Evolutionary conservation across 2,888 invertebrate species (phyloP).

Genomic region (Phytoseiulus persimilis): DNA sequence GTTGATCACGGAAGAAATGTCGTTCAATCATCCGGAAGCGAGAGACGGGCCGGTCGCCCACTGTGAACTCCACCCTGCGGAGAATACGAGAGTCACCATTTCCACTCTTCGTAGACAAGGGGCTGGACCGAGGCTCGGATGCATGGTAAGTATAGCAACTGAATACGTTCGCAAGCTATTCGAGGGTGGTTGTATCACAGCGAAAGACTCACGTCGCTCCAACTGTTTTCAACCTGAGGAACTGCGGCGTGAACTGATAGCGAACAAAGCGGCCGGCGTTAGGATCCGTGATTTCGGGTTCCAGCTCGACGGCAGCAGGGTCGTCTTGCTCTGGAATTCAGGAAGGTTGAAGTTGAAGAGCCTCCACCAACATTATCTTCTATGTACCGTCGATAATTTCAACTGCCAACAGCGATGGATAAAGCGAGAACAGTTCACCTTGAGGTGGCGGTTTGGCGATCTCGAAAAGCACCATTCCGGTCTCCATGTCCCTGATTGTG

Average conservation of each 20-base stretch:
- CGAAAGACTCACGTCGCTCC: constrained; percentile 78
- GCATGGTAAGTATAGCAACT: no score
- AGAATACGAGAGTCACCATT: background rate
- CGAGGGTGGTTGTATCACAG: background rate
- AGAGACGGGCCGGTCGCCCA: constrained; percentile 78
- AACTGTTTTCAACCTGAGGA: constrained; percentile 86
- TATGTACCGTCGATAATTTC: no score
- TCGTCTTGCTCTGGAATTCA: constrained; percentile 45
- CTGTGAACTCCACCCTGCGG: constrained; percentile 85
- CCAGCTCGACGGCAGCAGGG: constrained; percentile 43
- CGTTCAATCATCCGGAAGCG: constrained; percentile 97
- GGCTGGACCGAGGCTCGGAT: no score
- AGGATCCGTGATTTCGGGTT: constrained; percentile 58
- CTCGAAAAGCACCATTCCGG: constrained; percentile 80
- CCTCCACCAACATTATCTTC: no score
- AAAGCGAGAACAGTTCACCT: no score
- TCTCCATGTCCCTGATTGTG: constrained; percentile 84
- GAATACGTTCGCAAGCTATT: no score
- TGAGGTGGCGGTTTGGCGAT: constrained; percentile 68
- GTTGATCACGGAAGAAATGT: constrained; percentile 84
- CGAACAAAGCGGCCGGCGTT: constrained; percentile 94
- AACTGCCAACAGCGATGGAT: no score
- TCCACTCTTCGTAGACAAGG: no score
- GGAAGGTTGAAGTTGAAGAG: background rate
- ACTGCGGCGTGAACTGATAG: constrained; percentile 96